phyloP scores from a whole-genome alignment of 2,797 vertebrate species.

The Limosa lapponica region DNA sequence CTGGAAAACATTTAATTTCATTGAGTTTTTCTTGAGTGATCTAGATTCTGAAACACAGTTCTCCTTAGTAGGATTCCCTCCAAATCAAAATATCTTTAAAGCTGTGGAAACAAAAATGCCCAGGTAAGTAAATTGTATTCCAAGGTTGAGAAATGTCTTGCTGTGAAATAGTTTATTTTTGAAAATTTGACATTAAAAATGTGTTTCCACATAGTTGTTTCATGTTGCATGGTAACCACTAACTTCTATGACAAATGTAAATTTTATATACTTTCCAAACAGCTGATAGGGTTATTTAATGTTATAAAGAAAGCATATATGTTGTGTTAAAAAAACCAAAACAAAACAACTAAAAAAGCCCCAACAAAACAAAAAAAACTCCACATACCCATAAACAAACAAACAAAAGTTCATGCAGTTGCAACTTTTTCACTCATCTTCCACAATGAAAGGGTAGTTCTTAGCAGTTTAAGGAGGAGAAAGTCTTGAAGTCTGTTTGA shows the following conservation, averaged over 20 bases:
- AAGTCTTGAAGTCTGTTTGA: background rate
- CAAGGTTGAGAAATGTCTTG: background rate
- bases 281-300: background rate
- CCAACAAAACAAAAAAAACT: background rate
- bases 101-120: background rate
- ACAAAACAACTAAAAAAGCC: accelerated
- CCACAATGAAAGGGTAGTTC: too few relatives aligned
- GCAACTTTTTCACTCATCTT: background rate
- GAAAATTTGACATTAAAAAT: background rate
- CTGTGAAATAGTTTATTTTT: background rate
- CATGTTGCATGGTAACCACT: background rate
- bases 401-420: background rate
- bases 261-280: background rate
- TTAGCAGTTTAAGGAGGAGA: background rate
- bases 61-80: background rate
- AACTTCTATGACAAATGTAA: background rate
- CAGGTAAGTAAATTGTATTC: background rate
- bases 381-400: background rate
- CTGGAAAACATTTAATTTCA: background rate
- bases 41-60: background rate
- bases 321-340: background rate
- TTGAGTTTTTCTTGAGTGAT: background rate
- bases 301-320: background rate
- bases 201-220: background rate
- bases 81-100: background rate